Evolutionary conservation across 2,888 invertebrate genomes (phyloP).

Genomic region (Bruchidius siliquastri): DNA sequence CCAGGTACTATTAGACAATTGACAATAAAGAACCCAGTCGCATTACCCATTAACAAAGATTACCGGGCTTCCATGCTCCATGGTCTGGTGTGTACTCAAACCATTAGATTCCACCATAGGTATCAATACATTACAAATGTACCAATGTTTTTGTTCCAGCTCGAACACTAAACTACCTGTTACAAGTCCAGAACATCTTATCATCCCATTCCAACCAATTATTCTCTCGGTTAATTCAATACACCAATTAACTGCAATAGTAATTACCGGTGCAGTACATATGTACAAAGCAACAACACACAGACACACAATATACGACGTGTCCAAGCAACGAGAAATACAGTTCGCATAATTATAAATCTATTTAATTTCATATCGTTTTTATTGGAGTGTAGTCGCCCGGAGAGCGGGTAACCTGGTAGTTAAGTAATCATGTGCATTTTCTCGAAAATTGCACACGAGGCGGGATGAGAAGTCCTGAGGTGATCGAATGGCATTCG

Average conservation of each 20-base stretch:
- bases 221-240: not conserved
- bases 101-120: not conserved
- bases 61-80: too few species aligned
- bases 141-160: not conserved
- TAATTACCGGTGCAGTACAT: not conserved
- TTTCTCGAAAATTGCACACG: slow-evolving; percentile 30
- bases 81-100: too few species aligned
- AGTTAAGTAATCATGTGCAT: slow-evolving; percentile 38
- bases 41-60: too few species aligned
- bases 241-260: not conserved
- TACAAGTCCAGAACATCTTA: not conserved
- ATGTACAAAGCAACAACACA: not conserved
- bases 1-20: too few species aligned
- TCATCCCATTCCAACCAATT: not conserved
- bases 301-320: not conserved
- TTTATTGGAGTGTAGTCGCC: slow-evolving; percentile 3
- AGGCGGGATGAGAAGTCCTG: slow-evolving; percentile 25
- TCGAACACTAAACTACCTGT: not conserved
- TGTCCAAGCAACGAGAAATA: not conserved
- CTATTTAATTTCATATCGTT: not conserved
- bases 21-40: too few species aligned
- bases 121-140: not conserved
- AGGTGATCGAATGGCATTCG: slow-evolving; percentile 29
- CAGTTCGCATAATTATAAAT: not conserved
- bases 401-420: slow-evolving; percentile 32